These are phyloP conservation scores for Diacarnus erythraeanus DNA, from an alignment of 37 sponge, comb jelly and placozoan genomes.

Conservation along the genomic window DNA sequence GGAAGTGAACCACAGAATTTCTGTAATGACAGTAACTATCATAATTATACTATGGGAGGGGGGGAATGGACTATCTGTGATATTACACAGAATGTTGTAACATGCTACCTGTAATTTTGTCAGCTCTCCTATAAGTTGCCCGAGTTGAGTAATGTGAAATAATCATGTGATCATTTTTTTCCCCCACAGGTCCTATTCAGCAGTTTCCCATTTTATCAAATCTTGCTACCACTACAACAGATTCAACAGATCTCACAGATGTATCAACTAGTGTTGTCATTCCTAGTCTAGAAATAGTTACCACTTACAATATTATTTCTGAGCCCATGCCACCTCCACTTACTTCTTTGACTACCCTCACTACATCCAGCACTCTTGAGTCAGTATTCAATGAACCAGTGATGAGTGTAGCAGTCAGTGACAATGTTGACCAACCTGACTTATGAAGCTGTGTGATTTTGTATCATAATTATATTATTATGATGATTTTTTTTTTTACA, in stretches of 20 bases:
- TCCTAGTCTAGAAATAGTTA: conserved; percentile 32
- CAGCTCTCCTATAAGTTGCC: too few relatives aligned
- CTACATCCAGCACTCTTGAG: conserved; percentile 61
- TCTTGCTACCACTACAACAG: conserved; percentile 15
- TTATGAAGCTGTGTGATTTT: not conserved
- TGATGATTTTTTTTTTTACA: not conserved
- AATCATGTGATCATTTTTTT: too few relatives aligned
- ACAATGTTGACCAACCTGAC: conserved; percentile 13
- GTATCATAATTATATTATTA: not conserved
- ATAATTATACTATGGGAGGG: too few relatives aligned
- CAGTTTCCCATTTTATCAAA: conserved; percentile 28
- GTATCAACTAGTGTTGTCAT: conserved; percentile 19
- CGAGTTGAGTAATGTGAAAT: too few relatives aligned
- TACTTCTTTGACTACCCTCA: conserved; percentile 58
- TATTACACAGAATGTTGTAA: too few relatives aligned
- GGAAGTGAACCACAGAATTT: too few relatives aligned
- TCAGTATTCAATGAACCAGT: conserved; percentile 77
- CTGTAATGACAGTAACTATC: too few relatives aligned
- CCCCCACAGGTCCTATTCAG: conserved; percentile 1
- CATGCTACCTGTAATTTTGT: too few relatives aligned
- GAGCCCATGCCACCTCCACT: conserved; percentile 50
- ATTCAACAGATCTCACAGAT: conserved; percentile 21
- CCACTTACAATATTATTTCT: conserved; percentile 47
- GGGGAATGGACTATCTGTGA: too few relatives aligned
- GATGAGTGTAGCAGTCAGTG: conserved; percentile 45